These are phyloP conservation scores for Arge pagana DNA, from an alignment of 2,888 invertebrate genomes.

Conservation along the genomic window DNA sequence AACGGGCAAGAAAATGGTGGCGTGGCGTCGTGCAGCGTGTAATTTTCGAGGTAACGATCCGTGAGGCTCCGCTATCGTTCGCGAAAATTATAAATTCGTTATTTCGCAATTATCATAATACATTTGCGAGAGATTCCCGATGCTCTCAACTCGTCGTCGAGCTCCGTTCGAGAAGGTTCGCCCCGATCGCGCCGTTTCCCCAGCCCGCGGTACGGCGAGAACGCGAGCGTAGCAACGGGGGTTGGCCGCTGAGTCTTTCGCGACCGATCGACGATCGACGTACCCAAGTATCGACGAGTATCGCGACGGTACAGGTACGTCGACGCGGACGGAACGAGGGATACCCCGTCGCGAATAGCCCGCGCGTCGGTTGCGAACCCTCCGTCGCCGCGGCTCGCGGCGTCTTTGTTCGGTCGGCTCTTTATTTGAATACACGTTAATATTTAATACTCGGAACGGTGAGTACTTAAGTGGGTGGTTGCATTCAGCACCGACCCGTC, in stretches of 20 bases:
- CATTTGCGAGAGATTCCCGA: slow-evolving; percentile 44
- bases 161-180: too few species aligned
- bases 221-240: too few species aligned
- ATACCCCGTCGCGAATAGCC: too few species aligned
- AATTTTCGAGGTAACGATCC: slow-evolving; percentile 49
- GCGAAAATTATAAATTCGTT: slow-evolving; percentile 57
- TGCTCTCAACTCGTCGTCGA: slow-evolving; percentile 11
- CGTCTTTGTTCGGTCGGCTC: slow-evolving; percentile 40
- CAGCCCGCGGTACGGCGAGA: not conserved
- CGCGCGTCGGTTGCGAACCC: too few species aligned
- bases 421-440: slow-evolving; percentile 55
- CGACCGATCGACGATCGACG: not conserved
- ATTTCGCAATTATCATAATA: slow-evolving; percentile 56
- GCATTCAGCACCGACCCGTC: slow-evolving; percentile 27
- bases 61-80: slow-evolving; percentile 49
- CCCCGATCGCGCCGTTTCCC: not conserved
- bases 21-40: slow-evolving; percentile 50
- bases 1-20: not conserved
- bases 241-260: too few species aligned
- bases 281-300: not conserved
- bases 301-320: not conserved
- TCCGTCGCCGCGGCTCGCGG: too few species aligned
- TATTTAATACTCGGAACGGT: slow-evolving; percentile 47
- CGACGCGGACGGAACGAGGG: not conserved
- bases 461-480: slow-evolving; percentile 52